Conservation (phyloP, 2,113 vertebrate species). For the Coracopsis vasa region DNA sequence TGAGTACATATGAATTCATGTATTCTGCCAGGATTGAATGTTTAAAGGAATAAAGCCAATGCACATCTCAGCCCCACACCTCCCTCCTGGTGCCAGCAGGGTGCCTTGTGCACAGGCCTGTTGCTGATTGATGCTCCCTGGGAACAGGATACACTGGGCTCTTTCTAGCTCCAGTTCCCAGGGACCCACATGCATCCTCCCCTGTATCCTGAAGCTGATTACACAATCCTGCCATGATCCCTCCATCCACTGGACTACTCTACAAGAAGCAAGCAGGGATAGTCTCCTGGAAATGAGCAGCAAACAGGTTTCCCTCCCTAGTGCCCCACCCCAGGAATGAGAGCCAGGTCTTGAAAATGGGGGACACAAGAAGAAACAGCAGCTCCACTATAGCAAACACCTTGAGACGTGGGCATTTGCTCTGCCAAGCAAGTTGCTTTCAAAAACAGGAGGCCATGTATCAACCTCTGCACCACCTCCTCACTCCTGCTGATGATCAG, state of each 20-base stretch:
- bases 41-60: not conserved
- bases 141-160: not conserved
- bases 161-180: not conserved
- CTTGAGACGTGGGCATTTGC: not conserved
- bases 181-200: not conserved
- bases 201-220: not conserved
- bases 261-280: not conserved
- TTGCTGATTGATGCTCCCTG: not conserved
- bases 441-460: not conserved
- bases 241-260: not conserved
- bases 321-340: not conserved
- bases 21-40: not conserved
- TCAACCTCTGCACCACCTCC: not conserved
- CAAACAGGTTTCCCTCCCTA: not conserved
- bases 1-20: not conserved
- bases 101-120: not conserved
- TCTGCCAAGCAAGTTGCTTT: not conserved
- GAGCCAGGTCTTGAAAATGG: not conserved
- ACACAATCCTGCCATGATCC: not conserved
- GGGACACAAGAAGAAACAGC: not conserved
- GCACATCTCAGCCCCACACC: not conserved
- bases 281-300: not conserved
- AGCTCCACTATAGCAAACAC: not conserved
- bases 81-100: not conserved
- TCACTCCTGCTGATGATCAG: not conserved